Percentiles rank a stretch among this genome's conserved stretches.
Evolutionary conservation across 2,888 invertebrate species (phyloP).

Genomic region (Lysandra bellargus): DNA sequence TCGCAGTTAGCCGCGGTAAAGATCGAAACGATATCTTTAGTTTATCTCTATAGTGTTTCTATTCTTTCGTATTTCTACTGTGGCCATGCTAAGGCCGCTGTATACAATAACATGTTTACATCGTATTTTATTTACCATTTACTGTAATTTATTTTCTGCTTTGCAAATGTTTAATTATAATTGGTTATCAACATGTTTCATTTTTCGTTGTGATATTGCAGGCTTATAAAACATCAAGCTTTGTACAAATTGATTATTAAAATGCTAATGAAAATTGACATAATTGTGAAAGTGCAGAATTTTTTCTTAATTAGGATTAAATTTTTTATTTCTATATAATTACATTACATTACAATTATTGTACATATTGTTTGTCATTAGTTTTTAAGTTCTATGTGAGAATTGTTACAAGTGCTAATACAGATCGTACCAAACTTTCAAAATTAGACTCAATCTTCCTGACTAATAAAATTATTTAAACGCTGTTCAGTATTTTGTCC

Average conservation of each 20-base stretch:
- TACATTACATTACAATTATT: neutral
- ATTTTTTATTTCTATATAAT: neutral
- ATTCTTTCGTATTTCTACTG: too few species aligned
- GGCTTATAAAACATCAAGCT: neutral
- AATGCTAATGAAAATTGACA: neutral
- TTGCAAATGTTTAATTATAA: neutral
- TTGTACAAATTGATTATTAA: neutral
- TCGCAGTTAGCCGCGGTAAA: too few species aligned
- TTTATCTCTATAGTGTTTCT: too few species aligned
- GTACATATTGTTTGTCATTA: conserved; percentile 12
- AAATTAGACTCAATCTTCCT: neutral
- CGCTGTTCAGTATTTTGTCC: neutral
- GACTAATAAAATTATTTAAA: too few species aligned
- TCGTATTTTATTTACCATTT: neutral
- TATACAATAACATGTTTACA: neutral
- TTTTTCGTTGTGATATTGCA: neutral
- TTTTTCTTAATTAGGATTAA: neutral
- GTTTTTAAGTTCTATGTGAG: neutral
- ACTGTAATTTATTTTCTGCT: neutral
- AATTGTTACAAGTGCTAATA: neutral
- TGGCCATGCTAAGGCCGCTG: too few species aligned
- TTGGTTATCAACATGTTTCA: neutral
- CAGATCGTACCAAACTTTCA: neutral
- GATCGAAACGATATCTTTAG: too few species aligned
- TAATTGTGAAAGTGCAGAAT: neutral